phyloP scores from a whole-genome alignment of 2,888 invertebrate species.

The Myathropa florea region DNA sequence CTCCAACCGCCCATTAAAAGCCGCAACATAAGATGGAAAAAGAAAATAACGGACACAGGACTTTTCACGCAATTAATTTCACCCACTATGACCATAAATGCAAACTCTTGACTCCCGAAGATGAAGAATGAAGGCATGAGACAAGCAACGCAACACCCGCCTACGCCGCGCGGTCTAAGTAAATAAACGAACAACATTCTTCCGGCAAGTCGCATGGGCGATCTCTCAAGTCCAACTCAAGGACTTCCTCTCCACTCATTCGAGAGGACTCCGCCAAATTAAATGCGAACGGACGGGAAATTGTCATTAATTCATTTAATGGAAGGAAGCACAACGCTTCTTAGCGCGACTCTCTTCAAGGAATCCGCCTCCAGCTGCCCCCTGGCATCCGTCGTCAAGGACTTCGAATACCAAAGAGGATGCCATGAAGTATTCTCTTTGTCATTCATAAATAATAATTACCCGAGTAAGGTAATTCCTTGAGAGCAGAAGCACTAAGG shows the following conservation, averaged over 20 bases:
- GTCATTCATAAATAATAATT: slow-evolving; percentile 70
- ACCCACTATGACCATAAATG: slow-evolving; percentile 15
- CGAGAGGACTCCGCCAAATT: slow-evolving; percentile 57
- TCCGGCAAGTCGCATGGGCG: neutral
- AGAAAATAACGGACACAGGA: slow-evolving; percentile 15
- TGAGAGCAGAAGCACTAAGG: slow-evolving; percentile 50
- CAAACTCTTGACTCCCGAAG: neutral
- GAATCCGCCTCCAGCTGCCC: slow-evolving; percentile 31
- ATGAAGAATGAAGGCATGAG: neutral
- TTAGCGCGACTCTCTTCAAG: slow-evolving; percentile 42
- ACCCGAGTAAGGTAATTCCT: slow-evolving; percentile 68
- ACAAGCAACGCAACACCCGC: neutral
- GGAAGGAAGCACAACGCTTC: slow-evolving; percentile 47
- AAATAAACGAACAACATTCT: slow-evolving; percentile 34
- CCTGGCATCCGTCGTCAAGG: slow-evolving; percentile 3
- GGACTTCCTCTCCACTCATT: slow-evolving; percentile 38
- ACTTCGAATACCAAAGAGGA: slow-evolving; percentile 15
- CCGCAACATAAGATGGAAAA: slow-evolving; percentile 3
- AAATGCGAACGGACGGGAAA: slow-evolving; percentile 67
- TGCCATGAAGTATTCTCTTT: slow-evolving; percentile 45
- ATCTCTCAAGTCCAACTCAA: slow-evolving; percentile 48
- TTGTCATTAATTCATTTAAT: slow-evolving; percentile 70
- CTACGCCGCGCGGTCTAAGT: slow-evolving; percentile 13
- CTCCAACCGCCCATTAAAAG: slow-evolving; percentile 27
- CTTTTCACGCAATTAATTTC: slow-evolving; percentile 55